Conservation (phyloP, 1,140 invertebrate species). For the Hycleus cichorii region DNA sequence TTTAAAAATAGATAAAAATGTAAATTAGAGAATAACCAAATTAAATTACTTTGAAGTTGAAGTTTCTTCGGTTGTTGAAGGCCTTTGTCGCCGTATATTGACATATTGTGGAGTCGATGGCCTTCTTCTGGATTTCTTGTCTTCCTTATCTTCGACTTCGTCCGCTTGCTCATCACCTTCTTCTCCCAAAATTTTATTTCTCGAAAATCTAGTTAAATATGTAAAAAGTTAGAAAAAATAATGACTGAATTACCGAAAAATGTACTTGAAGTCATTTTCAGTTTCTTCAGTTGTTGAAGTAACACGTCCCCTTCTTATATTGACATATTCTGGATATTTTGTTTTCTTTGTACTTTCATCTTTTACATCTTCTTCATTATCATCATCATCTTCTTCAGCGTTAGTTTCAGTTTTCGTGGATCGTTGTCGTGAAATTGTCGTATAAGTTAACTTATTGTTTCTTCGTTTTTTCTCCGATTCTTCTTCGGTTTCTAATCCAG, state of each 20-base stretch:
- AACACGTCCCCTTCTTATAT: constrained; percentile 53
- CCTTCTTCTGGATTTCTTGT: constrained; percentile 23
- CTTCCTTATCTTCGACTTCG: constrained; percentile 38
- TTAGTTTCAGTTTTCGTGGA: constrained; percentile 16
- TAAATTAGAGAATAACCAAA: not conserved
- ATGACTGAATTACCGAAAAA: not conserved
- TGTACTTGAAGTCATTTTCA: constrained; percentile 5
- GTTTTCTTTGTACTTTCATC: constrained; percentile 11
- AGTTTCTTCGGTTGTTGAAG: constrained; percentile 20
- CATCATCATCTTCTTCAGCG: constrained; percentile 33
- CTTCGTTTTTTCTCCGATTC: constrained; percentile 38
- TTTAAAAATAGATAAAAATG: not conserved
- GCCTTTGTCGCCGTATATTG: constrained; percentile 31
- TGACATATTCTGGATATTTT: constrained; percentile 49
- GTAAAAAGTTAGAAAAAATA: constrained; percentile 8
- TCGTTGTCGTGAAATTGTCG: constrained; percentile 43
- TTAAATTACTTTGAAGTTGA: constrained; percentile 25
- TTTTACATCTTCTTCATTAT: constrained; percentile 22
- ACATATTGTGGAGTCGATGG: constrained; percentile 29
- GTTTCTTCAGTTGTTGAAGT: constrained; percentile 41
- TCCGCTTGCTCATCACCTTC: constrained; percentile 28
- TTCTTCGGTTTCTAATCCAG: constrained; percentile 47
- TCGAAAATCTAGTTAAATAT: constrained; percentile 1
- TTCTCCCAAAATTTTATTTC: constrained; percentile 32
- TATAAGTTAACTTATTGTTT: constrained; percentile 55